Percentiles rank a stretch among this genome's conserved stretches.
Conservation (phyloP, 2,113 vertebrate genomes). For the Tetrao urogallus region DNA sequence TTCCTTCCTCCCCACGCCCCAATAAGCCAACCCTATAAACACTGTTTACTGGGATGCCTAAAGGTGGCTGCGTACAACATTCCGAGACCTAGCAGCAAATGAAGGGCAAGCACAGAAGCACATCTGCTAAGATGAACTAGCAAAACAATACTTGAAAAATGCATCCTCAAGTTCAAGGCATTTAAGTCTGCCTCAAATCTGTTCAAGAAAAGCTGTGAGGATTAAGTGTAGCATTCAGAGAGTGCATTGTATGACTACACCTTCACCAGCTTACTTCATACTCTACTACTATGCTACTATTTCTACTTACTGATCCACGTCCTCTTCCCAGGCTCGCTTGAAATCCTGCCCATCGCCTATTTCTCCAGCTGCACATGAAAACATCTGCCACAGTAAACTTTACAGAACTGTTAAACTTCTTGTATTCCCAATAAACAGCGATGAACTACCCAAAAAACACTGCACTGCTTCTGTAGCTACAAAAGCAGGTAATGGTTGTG, state of each 20-base stretch:
- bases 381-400: background rate
- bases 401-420: background rate
- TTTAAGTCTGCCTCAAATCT: background rate
- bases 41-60: background rate
- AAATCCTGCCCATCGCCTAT: background rate
- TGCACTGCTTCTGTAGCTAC: background rate
- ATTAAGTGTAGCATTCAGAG: background rate
- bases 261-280: background rate
- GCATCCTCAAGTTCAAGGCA: background rate
- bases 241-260: background rate
- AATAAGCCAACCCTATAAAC: background rate
- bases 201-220: background rate
- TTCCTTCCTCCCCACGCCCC: background rate
- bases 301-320: background rate
- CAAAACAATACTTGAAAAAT: background rate
- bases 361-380: background rate
- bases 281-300: too few species aligned
- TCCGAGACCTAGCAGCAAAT: background rate
- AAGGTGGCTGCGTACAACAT: background rate
- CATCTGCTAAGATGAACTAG: background rate
- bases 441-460: background rate
- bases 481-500: accelerated
- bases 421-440: background rate
- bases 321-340: background rate
- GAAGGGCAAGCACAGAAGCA: accelerated